Conservation (phyloP, 2,113 vertebrate species). For the Sinocyclocheilus anshuiensis region DNA sequence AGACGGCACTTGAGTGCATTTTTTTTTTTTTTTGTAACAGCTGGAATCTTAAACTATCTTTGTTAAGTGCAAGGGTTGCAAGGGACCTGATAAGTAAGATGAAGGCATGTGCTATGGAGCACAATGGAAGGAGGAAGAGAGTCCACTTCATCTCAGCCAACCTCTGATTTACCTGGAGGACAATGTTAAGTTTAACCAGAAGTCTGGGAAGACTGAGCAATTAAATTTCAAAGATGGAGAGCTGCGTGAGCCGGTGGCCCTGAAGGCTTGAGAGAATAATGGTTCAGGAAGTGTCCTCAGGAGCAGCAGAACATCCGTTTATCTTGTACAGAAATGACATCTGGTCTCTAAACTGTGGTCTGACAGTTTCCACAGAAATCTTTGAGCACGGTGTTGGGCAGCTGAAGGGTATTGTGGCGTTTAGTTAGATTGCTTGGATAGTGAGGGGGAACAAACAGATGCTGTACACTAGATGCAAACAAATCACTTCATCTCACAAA, state of each 20-base stretch:
- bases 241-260: constrained; percentile 9
- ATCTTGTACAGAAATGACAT: not conserved
- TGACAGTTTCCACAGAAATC: not conserved
- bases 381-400: not conserved
- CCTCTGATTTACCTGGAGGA: constrained; percentile 14
- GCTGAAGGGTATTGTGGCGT: not conserved
- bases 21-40: too few relatives aligned
- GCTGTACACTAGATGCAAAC: not conserved
- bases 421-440: constrained; percentile 10
- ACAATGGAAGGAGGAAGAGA: not conserved
- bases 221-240: constrained; percentile 37
- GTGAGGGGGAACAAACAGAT: not conserved
- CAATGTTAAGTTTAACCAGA: constrained; percentile 22
- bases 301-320: constrained; percentile 17
- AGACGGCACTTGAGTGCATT: too few relatives aligned
- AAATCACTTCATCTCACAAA: constrained; percentile 16
- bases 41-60: too few relatives aligned
- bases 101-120: not conserved
- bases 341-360: constrained; percentile 10
- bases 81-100: constrained; percentile 1
- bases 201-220: constrained; percentile 16
- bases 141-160: constrained; percentile 14
- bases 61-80: not conserved
- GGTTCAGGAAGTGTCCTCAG: constrained; percentile 29
- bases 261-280: constrained; percentile 19